phyloP scores from a whole-genome alignment of 2,113 vertebrate genomes.

The Puntigrus tetrazona region DNA sequence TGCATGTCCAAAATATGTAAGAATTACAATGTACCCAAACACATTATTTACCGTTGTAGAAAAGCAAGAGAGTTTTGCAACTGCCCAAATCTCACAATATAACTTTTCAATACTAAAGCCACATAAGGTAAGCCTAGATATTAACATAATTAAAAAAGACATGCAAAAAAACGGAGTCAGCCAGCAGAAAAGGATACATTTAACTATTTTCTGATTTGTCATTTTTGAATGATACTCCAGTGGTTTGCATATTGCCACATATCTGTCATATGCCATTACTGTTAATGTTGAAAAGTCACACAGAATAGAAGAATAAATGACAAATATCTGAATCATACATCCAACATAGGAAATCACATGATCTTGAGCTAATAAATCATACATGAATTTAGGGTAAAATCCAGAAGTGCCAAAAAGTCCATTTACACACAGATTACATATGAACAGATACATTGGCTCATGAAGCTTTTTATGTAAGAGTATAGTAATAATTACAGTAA shows the following conservation, averaged over 20 bases:
- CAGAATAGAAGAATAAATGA: constrained; percentile 50
- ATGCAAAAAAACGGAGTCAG: constrained; percentile 38
- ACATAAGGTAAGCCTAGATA: constrained; percentile 38
- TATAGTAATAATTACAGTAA: background rate
- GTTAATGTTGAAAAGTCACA: constrained; percentile 51
- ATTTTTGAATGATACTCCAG: constrained; percentile 53
- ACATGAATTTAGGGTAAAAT: constrained; percentile 56
- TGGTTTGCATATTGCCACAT: constrained; percentile 54
- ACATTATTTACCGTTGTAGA: constrained; percentile 51
- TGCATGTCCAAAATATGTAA: constrained; percentile 47
- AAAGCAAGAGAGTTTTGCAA: constrained; percentile 51
- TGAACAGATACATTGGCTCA: constrained; percentile 56
- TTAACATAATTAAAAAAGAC: constrained; percentile 12
- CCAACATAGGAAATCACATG: constrained; percentile 47
- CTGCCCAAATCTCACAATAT: constrained; percentile 55
- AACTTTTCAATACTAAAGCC: constrained; percentile 50
- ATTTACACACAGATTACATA: constrained; percentile 64
- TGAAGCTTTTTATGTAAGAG: background rate
- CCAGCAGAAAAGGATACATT: constrained; percentile 48
- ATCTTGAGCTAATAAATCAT: constrained; percentile 37
- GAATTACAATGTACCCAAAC: constrained; percentile 49
- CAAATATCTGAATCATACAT: constrained; percentile 52
- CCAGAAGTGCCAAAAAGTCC: constrained; percentile 65
- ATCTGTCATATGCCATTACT: constrained; percentile 55
- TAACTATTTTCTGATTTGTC: constrained; percentile 43